Conservation (phyloP, 2,113 vertebrate genomes). For the Campylomormyrus numenius region DNA sequence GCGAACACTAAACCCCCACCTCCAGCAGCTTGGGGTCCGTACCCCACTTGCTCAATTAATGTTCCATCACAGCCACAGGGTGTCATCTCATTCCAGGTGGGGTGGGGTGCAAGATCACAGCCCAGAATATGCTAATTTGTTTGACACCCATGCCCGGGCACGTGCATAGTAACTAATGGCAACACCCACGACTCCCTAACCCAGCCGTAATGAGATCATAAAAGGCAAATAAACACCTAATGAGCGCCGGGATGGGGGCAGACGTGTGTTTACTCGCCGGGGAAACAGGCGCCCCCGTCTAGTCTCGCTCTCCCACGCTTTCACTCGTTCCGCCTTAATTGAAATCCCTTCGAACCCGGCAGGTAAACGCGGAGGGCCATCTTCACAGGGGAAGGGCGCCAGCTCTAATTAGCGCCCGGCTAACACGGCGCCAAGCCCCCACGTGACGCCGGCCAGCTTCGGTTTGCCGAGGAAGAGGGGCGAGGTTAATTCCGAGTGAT, state of each 20-base stretch:
- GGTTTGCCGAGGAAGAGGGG: not conserved
- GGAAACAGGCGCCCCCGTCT: not conserved
- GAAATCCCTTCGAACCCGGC: conserved; percentile 4
- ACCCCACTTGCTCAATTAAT: no score
- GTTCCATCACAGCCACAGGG: not conserved
- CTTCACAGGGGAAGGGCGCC: conserved; percentile 19
- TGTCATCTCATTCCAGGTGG: not conserved
- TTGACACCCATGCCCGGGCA: not conserved
- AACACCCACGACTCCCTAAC: conserved; percentile 9
- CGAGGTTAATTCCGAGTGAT: not conserved
- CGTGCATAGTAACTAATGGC: conserved; percentile 11
- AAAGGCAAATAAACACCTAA: conserved; percentile 31
- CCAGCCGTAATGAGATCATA: conserved; percentile 19
- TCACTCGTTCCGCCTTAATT: conserved; percentile 23
- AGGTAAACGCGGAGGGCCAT: conserved; percentile 1
- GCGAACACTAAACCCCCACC: not conserved
- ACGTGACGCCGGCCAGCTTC: conserved; percentile 20
- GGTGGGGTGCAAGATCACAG: not conserved
- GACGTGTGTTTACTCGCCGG: not conserved
- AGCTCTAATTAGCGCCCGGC: conserved; percentile 40
- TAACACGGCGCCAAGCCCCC: conserved; percentile 6
- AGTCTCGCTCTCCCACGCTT: not conserved
- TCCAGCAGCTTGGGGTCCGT: not conserved
- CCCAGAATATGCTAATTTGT: not conserved
- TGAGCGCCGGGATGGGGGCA: not conserved